These are phyloP conservation scores for Amblyjoppa fuscipennis DNA, from an alignment of 2,888 invertebrate species.

Conservation along the genomic window DNA sequence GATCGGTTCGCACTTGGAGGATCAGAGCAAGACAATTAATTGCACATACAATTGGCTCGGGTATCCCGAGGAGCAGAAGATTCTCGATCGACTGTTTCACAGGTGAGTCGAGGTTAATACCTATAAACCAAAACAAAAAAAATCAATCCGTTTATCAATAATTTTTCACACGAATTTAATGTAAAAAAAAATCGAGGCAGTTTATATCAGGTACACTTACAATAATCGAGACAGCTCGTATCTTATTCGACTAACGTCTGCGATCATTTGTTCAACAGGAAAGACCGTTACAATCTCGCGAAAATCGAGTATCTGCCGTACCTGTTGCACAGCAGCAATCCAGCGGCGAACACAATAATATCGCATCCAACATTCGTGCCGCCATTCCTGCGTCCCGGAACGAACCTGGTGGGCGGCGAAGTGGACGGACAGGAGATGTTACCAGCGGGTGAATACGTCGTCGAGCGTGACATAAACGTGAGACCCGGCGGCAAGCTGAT, in stretches of 20 bases:
- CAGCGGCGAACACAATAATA: constrained; percentile 94
- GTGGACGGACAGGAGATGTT: constrained; percentile 96
- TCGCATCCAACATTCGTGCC: constrained; percentile 92
- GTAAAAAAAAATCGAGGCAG: background rate
- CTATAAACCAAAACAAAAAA: background rate
- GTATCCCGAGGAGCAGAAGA: constrained; percentile 89
- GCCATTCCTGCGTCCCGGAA: constrained; percentile 90
- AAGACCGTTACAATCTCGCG: constrained; percentile 97
- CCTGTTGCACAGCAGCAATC: constrained; percentile 95
- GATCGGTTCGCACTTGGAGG: constrained; percentile 97
- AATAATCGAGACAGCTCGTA: background rate
- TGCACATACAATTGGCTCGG: constrained; percentile 98
- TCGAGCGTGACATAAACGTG: constrained; percentile 97
- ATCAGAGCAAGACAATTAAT: constrained; percentile 97
- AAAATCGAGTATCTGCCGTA: constrained; percentile 96
- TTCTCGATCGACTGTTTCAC: constrained; percentile 92
- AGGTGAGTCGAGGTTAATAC: constrained; percentile 76
- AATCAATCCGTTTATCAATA: background rate
- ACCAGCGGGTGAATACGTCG: constrained; percentile 94
- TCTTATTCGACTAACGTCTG: background rate
- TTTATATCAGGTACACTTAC: background rate
- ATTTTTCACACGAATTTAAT: background rate
- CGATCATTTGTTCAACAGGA: constrained; percentile 85
- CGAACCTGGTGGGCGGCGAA: constrained; percentile 94
- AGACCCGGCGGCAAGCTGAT: constrained; percentile 96